Percentiles rank a stretch among this genome's conserved stretches.
These are phyloP conservation scores for Riparia riparia DNA, from an alignment of 2,113 vertebrate genomes.

Conservation along the genomic window DNA sequence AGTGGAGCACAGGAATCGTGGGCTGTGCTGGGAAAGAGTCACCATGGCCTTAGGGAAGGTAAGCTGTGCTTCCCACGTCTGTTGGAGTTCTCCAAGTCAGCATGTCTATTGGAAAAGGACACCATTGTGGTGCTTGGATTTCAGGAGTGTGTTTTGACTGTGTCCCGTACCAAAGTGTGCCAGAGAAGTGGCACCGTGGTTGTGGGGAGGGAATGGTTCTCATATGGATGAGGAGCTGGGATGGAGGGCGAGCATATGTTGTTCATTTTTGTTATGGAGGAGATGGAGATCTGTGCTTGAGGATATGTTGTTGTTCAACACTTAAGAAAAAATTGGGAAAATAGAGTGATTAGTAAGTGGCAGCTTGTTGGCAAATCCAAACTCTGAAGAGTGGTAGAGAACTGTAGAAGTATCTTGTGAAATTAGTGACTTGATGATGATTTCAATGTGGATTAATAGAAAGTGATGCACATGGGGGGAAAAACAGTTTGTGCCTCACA, in stretches of 20 bases:
- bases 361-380: constrained; percentile 51
- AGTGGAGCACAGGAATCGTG: neutral
- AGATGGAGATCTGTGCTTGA: neutral
- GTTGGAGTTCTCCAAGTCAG: neutral
- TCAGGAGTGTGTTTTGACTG: neutral
- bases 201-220: neutral
- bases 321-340: constrained; percentile 37
- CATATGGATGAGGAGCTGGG: constrained; percentile 24
- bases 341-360: constrained; percentile 50
- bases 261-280: neutral
- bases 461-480: constrained; percentile 19
- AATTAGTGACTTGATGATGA: constrained; percentile 51
- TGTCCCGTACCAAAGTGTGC: neutral
- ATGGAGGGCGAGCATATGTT: constrained; percentile 41
- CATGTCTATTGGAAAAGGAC: neutral
- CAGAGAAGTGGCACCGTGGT: neutral
- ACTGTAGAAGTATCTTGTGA: constrained; percentile 38
- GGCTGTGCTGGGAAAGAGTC: neutral
- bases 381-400: neutral
- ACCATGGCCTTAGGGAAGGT: neutral
- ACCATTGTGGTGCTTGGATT: neutral
- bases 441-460: constrained; percentile 9
- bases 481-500: neutral
- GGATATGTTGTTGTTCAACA: constrained; percentile 48
- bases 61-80: neutral